phyloP scores from a whole-genome alignment of 2,113 vertebrate species.

The Rhegmatorhina hoffmannsi region DNA sequence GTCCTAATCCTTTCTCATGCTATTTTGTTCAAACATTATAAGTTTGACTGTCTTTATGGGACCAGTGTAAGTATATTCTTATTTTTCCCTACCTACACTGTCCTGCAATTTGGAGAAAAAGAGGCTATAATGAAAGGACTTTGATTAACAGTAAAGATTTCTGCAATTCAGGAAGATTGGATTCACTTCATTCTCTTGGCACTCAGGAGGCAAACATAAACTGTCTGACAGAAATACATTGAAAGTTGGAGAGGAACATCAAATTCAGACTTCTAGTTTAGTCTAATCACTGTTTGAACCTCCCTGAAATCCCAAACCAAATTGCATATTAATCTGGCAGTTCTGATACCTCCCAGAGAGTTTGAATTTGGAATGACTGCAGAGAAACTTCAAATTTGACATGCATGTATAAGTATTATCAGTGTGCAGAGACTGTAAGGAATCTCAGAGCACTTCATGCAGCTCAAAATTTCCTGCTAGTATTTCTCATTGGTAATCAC shows the following conservation, averaged over 20 bases:
- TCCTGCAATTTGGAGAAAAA: background rate
- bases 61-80: background rate
- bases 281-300: background rate
- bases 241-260: background rate
- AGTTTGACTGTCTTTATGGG: background rate
- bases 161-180: background rate
- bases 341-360: background rate
- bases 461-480: background rate
- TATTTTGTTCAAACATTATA: background rate
- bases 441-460: background rate
- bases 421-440: background rate
- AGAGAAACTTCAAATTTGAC: background rate
- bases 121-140: background rate
- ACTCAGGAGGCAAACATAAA: background rate
- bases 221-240: background rate
- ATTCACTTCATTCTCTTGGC: background rate
- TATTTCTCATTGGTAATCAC: background rate
- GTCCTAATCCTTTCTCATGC: background rate
- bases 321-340: background rate
- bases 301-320: background rate
- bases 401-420: background rate
- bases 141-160: background rate
- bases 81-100: background rate
- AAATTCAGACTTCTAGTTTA: background rate
- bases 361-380: background rate